Percentiles rank a stretch among this genome's conserved stretches.
These are phyloP conservation scores for Drosophila asahinai DNA, from an alignment of 1,140 invertebrate genomes.

Conservation along the genomic window DNA sequence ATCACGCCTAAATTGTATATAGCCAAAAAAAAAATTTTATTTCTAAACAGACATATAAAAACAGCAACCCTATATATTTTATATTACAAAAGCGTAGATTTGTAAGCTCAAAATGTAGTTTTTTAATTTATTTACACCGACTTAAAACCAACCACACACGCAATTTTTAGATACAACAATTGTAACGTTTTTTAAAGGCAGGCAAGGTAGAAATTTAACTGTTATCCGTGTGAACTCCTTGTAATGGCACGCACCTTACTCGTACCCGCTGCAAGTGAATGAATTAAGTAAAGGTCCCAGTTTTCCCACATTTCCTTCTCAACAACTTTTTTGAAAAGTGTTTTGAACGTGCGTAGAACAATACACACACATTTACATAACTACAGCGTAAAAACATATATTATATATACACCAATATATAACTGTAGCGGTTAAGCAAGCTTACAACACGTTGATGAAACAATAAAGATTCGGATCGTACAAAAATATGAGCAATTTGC, in stretches of 20 bases:
- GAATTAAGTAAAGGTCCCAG: slow-evolving; percentile 44
- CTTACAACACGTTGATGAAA: slow-evolving; percentile 77
- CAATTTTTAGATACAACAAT: slow-evolving; percentile 61
- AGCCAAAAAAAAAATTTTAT: slow-evolving; percentile 37
- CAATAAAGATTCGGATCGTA: slow-evolving; percentile 81
- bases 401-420: slow-evolving; percentile 61
- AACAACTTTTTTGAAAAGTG: slow-evolving; percentile 67
- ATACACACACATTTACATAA: slow-evolving; percentile 47
- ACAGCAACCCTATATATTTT: slow-evolving; percentile 64
- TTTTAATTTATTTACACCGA: slow-evolving; percentile 71
- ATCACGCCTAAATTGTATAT: slow-evolving; percentile 59
- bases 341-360: slow-evolving; percentile 54
- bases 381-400: slow-evolving; percentile 41
- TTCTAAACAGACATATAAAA: slow-evolving; percentile 38
- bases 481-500: slow-evolving; percentile 37
- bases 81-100: slow-evolving; percentile 62
- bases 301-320: slow-evolving; percentile 48
- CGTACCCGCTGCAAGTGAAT: slow-evolving; percentile 37
- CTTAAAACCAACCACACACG: slow-evolving; percentile 12
- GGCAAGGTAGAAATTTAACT: slow-evolving; percentile 18
- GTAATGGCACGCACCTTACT: slow-evolving; percentile 20
- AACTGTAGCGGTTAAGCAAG: slow-evolving; percentile 63
- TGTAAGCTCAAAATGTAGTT: slow-evolving; percentile 73
- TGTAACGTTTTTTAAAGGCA: slow-evolving; percentile 39
- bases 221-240: slow-evolving; percentile 35